Conservation (phyloP, 1,140 invertebrate species). For the Hydropsyche tenuis region DNA sequence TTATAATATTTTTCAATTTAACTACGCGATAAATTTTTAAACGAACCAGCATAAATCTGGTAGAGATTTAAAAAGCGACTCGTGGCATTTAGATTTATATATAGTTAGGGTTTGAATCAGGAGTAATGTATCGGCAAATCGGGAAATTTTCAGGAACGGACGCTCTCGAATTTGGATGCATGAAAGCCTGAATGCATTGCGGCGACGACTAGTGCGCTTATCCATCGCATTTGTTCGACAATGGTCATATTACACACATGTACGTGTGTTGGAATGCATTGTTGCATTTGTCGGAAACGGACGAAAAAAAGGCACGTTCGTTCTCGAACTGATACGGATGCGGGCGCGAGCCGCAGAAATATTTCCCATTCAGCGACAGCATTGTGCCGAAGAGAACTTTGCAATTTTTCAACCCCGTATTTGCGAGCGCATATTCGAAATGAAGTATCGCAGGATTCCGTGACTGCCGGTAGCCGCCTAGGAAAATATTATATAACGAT, state of each 20-base stretch:
- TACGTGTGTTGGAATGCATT: conserved; percentile 2
- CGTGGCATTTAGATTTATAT: too few species aligned
- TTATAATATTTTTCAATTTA: too few species aligned
- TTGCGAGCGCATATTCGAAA: neutral
- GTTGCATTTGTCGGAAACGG: conserved; percentile 27
- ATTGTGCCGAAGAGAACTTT: neutral
- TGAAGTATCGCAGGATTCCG: neutral
- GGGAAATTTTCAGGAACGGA: neutral
- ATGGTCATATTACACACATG: too few species aligned
- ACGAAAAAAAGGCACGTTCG: conserved; percentile 4
- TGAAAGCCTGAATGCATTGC: neutral
- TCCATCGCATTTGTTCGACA: conserved; percentile 10
- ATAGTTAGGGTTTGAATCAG: too few species aligned
- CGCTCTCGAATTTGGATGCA: neutral
- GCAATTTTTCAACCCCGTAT: conserved; percentile 12
- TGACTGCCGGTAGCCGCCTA: too few species aligned
- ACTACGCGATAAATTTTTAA: too few species aligned
- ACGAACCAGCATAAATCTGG: too few species aligned
- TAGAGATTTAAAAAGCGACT: too few species aligned
- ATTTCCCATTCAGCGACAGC: conserved; percentile 25
- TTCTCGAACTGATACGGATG: conserved; percentile 28
- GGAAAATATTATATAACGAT: too few species aligned
- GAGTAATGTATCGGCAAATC: too few species aligned
- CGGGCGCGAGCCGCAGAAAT: conserved; percentile 17
- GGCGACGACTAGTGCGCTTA: conserved; percentile 5